These are phyloP conservation scores for Bungarus multicinctus DNA, from an alignment of 2,113 vertebrate genomes.

Conservation along the genomic window DNA sequence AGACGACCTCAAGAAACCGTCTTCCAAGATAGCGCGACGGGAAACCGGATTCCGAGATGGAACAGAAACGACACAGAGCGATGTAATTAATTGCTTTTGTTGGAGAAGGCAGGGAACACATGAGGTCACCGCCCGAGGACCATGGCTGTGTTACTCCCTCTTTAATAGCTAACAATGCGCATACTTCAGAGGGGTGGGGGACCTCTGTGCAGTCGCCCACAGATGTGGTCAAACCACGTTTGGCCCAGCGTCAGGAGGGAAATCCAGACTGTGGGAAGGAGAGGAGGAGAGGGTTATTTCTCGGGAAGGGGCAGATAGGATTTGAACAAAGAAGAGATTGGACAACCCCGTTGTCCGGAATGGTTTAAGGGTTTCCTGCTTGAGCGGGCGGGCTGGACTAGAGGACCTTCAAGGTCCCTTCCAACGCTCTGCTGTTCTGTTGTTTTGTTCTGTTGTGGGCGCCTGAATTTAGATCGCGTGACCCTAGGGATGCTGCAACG, in stretches of 20 bases:
- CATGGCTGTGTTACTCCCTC: not conserved
- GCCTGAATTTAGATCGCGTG: not conserved
- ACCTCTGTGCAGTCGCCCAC: fast-evolving
- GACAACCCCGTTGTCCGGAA: not conserved
- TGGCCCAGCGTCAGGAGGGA: not conserved
- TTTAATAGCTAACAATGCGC: not conserved
- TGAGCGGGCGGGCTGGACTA: no score
- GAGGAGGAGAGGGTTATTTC: not conserved
- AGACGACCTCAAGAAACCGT: not conserved
- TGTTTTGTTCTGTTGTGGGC: no score
- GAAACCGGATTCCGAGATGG: not conserved
- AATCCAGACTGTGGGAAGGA: no score
- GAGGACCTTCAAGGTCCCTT: no score
- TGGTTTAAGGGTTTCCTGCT: not conserved
- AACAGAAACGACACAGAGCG: not conserved
- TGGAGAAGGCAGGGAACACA: not conserved
- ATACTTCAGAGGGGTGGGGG: not conserved
- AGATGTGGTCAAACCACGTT: not conserved
- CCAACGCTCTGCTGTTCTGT: no score
- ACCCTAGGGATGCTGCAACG: not conserved
- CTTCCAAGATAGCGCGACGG: not conserved
- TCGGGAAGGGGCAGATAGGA: not conserved
- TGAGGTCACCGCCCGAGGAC: slow-evolving; percentile 30
- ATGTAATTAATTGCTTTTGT: slow-evolving; percentile 20
- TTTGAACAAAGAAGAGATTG: not conserved